Base-by-base conservation (phyloP, 2,888 invertebrate genomes). In the Furcula furcula region DNA sequence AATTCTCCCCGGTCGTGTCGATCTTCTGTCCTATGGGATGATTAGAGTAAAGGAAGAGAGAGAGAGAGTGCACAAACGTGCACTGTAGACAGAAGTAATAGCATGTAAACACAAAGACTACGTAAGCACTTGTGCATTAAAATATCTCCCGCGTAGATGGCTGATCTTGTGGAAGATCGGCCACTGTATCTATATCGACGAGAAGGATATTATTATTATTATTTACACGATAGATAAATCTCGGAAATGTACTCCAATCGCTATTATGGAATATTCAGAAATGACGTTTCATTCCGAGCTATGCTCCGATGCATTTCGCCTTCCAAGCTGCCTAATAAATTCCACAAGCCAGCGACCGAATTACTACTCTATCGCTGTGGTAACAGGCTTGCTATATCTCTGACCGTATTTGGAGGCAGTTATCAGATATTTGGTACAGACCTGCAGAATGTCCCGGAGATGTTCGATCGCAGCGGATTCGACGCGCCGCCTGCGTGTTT, bases 391-490 rank as follows among this genome's bases (percentile, higher is more conserved):
- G 20, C 29, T 33, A 35, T 18, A 34, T 2, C 15, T 5, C 7
- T 32, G 35, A 6, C 15, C 15, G 19, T 34, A 20, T 12, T 25
- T 9, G 14, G 29, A 41, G 49, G 43, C 34, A 53, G 55, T 52
- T 64, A 57, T 49, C 46, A 40, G 55, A 53, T 59, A 66, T 69
- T 63, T 51, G 54, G 57, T 61, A 49, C 50, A 54, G 63, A 56
- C 55, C 55, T 55, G 55, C 53, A 70, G 73, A 68, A 71, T 72
- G 69, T 59, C 54, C 58, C 54, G 46, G 60, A 66, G 71, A 72
- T 65, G 69, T 70, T 65, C 67, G 68, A 74, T 68, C 65, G 71
- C 65, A 64, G 57, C 59, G 56, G 43, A 59, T 56, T 57, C 58
- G 57, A 64, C 65, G 65, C 58, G 54, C 64, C 59, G 52, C 54